These are phyloP conservation scores for Augochlorella aurata DNA, from an alignment of 2,888 invertebrate genomes.

Conservation along the genomic window DNA sequence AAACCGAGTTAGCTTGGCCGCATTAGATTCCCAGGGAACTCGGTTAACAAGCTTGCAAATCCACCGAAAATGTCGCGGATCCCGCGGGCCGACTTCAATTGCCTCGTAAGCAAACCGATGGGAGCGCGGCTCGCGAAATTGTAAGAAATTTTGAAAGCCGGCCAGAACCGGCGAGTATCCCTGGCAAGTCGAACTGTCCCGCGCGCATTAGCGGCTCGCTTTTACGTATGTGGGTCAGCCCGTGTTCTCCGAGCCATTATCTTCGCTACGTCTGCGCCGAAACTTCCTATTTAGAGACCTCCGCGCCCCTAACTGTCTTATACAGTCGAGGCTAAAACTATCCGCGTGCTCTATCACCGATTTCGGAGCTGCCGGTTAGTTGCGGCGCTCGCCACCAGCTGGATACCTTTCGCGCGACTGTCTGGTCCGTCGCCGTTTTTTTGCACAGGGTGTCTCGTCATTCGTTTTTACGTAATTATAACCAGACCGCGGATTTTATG, in stretches of 20 bases:
- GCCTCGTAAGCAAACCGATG: slow-evolving; percentile 48
- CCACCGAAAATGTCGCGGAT: slow-evolving; percentile 48
- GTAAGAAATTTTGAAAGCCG: slow-evolving; percentile 50
- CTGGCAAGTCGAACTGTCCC: slow-evolving; percentile 17
- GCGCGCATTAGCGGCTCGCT: slow-evolving; percentile 8
- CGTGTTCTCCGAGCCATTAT: not conserved
- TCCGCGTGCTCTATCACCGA: too few relatives aligned
- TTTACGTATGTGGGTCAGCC: slow-evolving; percentile 1
- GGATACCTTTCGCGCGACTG: too few relatives aligned
- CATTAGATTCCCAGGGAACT: slow-evolving; percentile 26
- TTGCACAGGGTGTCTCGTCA: too few relatives aligned
- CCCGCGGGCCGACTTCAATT: slow-evolving; percentile 45
- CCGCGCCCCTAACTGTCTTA: not conserved
- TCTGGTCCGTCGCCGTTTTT: too few relatives aligned
- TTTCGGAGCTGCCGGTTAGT: too few relatives aligned
- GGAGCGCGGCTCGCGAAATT: slow-evolving; percentile 18
- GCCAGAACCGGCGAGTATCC: slow-evolving; percentile 28
- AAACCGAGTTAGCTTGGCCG: slow-evolving; percentile 28
- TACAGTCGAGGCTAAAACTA: not conserved
- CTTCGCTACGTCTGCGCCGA: not conserved
- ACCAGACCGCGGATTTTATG: too few relatives aligned
- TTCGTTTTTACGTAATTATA: too few relatives aligned
- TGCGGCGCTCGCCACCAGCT: too few relatives aligned
- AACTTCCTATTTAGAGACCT: slow-evolving; percentile 3
- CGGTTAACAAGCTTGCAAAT: slow-evolving; percentile 50